Evolutionary conservation across 2,888 invertebrate genomes (phyloP).

Genomic region (Autographa gamma): DNA sequence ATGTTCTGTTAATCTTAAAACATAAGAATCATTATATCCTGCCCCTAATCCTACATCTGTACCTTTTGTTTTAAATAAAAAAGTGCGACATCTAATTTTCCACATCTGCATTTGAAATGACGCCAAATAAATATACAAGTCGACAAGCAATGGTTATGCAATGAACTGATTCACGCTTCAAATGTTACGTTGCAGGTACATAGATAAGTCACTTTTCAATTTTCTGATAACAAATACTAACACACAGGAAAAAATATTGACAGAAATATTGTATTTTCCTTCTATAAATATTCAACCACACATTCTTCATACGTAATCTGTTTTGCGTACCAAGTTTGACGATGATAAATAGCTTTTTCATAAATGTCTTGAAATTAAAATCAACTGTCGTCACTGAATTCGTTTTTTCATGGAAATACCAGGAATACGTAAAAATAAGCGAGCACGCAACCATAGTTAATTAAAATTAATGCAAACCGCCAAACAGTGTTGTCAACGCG

Average conservation of each 20-base stretch:
- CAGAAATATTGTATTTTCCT: constrained; percentile 29
- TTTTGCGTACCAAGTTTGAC: constrained; percentile 6
- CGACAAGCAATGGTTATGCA: constrained; percentile 38
- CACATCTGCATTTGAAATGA: constrained; percentile 42
- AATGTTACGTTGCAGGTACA: constrained; percentile 19
- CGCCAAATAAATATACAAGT: constrained; percentile 44
- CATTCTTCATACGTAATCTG: constrained; percentile 13
- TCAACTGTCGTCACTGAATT: constrained; percentile 34
- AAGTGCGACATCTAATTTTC: neutral
- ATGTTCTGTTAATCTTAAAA: no score
- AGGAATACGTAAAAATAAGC: constrained; percentile 51
- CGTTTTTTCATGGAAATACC: constrained; percentile 49
- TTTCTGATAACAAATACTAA: constrained; percentile 44
- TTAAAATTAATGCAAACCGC: constrained; percentile 70
- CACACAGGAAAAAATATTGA: constrained; percentile 30
- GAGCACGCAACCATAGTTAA: constrained; percentile 53
- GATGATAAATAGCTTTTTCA: constrained; percentile 23
- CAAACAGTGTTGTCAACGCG: constrained; percentile 79
- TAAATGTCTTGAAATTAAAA: constrained; percentile 30
- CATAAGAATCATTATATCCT: no score
- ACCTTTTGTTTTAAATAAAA: neutral
- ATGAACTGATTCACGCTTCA: constrained; percentile 37
- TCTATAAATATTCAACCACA: constrained; percentile 16
- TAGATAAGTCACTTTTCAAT: constrained; percentile 32
- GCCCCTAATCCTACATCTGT: neutral